These are phyloP conservation scores for Geococcyx californianus DNA, from an alignment of 2,113 vertebrate species.

Conservation along the genomic window DNA sequence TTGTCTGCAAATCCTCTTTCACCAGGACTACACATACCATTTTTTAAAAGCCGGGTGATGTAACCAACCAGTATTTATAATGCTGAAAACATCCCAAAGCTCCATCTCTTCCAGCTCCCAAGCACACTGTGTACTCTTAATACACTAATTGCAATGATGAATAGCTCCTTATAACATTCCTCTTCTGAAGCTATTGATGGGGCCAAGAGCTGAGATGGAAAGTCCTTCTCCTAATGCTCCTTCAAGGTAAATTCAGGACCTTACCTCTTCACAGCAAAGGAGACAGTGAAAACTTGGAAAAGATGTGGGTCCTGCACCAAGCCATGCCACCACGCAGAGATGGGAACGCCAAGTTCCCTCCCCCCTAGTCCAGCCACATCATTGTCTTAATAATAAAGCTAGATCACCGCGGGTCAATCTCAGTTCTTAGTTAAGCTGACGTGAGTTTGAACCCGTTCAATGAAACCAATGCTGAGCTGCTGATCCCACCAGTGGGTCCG, in stretches of 20 bases:
- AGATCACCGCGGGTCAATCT: neutral
- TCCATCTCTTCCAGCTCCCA: conserved; percentile 51
- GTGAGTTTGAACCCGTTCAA: neutral
- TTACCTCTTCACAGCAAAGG: neutral
- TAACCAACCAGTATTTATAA: conserved; percentile 55
- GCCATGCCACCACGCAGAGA: neutral
- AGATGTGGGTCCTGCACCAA: neutral
- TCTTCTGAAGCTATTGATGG: conserved; percentile 28
- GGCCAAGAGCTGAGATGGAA: conserved; percentile 4
- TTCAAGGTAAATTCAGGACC: neutral
- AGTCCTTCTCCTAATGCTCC: neutral
- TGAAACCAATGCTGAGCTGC: neutral
- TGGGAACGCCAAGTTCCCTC: neutral
- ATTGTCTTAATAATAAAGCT: neutral
- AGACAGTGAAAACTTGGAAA: neutral
- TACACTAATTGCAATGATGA: conserved; percentile 69
- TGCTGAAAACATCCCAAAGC: conserved; percentile 66
- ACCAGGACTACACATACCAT: neutral
- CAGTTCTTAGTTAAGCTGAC: neutral
- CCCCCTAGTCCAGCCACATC: neutral
- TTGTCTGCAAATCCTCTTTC: conserved; percentile 13
- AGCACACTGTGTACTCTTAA: conserved; percentile 65
- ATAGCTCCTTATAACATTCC: conserved; percentile 47
- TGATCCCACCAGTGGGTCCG: neutral
- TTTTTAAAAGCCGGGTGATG: conserved; percentile 49